Evolutionary conservation across 2,888 invertebrate species (phyloP).

Genomic region (Parasteatoda lunata): DNA sequence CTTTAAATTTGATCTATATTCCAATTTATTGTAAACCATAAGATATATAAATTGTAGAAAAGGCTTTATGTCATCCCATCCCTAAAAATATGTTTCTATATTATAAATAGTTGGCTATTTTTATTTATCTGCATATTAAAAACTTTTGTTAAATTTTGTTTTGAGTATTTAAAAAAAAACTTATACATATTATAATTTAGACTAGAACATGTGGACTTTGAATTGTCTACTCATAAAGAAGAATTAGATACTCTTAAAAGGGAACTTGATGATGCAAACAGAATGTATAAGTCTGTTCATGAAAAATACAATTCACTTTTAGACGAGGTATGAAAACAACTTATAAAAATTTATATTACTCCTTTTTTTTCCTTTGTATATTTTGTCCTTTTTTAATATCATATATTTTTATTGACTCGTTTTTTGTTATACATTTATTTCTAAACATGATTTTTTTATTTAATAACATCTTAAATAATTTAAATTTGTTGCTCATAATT

Average conservation of each 20-base stretch:
- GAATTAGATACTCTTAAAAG: conserved; percentile 11
- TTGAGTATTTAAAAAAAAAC: too few relatives aligned
- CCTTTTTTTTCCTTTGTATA: too few relatives aligned
- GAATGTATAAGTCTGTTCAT: conserved; percentile 24
- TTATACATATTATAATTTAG: conserved; percentile 3
- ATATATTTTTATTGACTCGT: not conserved
- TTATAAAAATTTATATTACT: not conserved
- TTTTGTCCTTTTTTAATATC: not conserved
- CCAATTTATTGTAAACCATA: too few relatives aligned
- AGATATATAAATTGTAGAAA: too few relatives aligned
- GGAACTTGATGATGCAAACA: conserved; percentile 40
- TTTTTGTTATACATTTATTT: not conserved
- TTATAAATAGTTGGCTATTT: too few relatives aligned
- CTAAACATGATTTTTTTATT: not conserved
- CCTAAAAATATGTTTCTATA: too few relatives aligned
- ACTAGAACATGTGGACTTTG: conserved; percentile 11
- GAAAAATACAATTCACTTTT: conserved; percentile 46
- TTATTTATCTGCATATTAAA: too few relatives aligned
- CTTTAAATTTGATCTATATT: too few relatives aligned
- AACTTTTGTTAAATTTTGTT: too few relatives aligned
- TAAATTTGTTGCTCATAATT: not conserved
- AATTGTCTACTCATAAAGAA: conserved; percentile 28
- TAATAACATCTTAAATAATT: too few relatives aligned
- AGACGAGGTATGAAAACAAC: conserved; percentile 36
- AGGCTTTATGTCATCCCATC: too few relatives aligned